A percentile compares a stretch with the other conserved stretches of the same genome.
phyloP scores from a whole-genome alignment of 2,797 vertebrate species.

The Heliangelus exortis region DNA sequence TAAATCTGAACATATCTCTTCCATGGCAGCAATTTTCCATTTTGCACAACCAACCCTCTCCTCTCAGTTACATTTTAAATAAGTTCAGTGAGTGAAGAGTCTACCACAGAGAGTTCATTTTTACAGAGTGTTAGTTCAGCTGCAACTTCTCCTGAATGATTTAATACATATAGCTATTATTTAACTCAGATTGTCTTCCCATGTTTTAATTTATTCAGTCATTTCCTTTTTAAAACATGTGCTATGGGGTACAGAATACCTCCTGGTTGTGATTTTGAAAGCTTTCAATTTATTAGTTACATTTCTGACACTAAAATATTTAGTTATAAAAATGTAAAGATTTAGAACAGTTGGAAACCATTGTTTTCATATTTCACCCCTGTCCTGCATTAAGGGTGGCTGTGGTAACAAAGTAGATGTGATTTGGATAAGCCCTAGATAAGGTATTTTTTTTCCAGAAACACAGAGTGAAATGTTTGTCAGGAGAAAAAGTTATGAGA shows the following conservation, averaged over 20 bases:
- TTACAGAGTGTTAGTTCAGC: conserved; percentile 69
- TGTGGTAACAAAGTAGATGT: background rate
- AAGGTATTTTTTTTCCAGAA: conserved; percentile 48
- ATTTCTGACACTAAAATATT: conserved; percentile 41
- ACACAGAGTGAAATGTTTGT: background rate
- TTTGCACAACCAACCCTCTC: conserved; percentile 30
- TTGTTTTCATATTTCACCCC: conserved; percentile 4
- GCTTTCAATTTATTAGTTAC: conserved; percentile 30
- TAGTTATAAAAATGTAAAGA: conserved; percentile 31
- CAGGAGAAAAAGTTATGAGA: background rate
- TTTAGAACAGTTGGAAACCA: conserved; percentile 21
- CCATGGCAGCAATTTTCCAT: conserved; percentile 52
- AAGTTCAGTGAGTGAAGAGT: conserved; percentile 58
- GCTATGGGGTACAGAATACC: conserved; percentile 1
- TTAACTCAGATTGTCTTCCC: conserved; percentile 69
- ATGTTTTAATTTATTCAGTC: conserved; percentile 69
- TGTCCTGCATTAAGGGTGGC: background rate
- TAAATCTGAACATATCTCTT: conserved; percentile 44
- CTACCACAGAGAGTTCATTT: conserved; percentile 66
- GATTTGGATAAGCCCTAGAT: conserved; percentile 26
- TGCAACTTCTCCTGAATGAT: conserved; percentile 68
- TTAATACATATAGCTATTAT: conserved; percentile 68
- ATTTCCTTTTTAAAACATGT: conserved; percentile 64
- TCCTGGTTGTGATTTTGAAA: conserved; percentile 53
- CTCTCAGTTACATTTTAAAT: conserved; percentile 55